phyloP scores from a whole-genome alignment of 2,888 invertebrate species.

The Chrysodeixis includens region DNA sequence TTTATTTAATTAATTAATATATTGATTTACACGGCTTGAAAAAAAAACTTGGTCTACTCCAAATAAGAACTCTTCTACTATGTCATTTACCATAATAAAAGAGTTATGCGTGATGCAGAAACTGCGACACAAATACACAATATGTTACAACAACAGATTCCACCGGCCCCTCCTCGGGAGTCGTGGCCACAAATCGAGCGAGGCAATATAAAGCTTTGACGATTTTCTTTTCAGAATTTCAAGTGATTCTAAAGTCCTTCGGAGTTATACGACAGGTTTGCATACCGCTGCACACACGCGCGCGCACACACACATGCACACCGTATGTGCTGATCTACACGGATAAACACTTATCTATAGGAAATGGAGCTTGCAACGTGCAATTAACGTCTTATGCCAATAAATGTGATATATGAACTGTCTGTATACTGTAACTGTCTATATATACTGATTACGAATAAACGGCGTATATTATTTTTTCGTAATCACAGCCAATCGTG shows the following conservation, averaged over 20 bases:
- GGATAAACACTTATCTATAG: conserved; percentile 23
- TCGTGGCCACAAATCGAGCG: conserved; percentile 68
- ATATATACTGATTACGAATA: too few species aligned
- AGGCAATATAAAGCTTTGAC: conserved; percentile 88
- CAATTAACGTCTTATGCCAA: background rate
- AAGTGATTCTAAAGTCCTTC: conserved; percentile 84
- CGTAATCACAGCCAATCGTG: too few species aligned
- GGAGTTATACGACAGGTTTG: conserved; percentile 72
- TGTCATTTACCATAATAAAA: too few species aligned
- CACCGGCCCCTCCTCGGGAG: conserved; percentile 36
- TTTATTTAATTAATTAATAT: too few species aligned
- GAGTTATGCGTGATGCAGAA: too few species aligned
- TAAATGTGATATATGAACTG: too few species aligned
- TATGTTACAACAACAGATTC: background rate
- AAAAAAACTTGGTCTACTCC: too few species aligned
- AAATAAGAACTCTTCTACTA: too few species aligned
- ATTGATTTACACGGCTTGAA: too few species aligned
- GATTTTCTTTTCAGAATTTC: conserved; percentile 87
- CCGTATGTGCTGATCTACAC: conserved; percentile 46
- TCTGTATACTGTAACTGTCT: too few species aligned
- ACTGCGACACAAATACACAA: too few species aligned
- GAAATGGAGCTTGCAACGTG: conserved; percentile 26
- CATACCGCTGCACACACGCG: conserved; percentile 57
- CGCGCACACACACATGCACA: conserved; percentile 7
- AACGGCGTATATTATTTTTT: too few species aligned